Evolutionary conservation across 2,888 invertebrate species (phyloP).

Genomic region (Caenorhabditis sulstoni): DNA sequence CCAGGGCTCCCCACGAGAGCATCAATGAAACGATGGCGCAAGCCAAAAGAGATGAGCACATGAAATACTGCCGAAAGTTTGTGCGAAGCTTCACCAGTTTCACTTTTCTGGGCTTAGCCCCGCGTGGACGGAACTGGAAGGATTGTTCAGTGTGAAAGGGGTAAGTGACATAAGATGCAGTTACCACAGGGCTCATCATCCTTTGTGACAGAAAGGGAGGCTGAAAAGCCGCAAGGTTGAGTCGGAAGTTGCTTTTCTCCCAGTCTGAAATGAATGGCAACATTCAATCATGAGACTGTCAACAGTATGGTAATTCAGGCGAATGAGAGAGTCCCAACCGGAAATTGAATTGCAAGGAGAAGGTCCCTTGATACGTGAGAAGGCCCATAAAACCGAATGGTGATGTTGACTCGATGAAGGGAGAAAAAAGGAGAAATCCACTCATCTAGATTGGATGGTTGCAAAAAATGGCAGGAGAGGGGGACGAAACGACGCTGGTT

Average conservation of each 20-base stretch:
- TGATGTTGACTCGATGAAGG: background rate
- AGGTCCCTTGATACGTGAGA: too few relatives aligned
- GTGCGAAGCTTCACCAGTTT: conserved; percentile 1
- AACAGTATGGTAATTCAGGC: too few relatives aligned
- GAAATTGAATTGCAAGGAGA: too few relatives aligned
- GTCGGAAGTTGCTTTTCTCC: too few relatives aligned
- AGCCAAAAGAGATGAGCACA: background rate
- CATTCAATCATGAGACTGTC: too few relatives aligned
- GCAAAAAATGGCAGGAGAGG: conserved; percentile 24
- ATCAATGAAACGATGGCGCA: conserved; percentile 3
- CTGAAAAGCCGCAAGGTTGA: background rate
- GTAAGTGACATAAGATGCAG: background rate
- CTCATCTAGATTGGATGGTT: conserved; percentile 46
- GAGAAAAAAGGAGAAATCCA: conserved; percentile 3
- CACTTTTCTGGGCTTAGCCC: too few relatives aligned
- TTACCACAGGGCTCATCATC: background rate
- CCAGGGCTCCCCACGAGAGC: conserved; percentile 32
- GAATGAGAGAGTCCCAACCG: too few relatives aligned
- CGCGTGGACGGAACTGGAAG: background rate
- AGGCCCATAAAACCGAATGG: too few relatives aligned
- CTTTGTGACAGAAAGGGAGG: background rate
- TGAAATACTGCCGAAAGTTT: conserved; percentile 5
- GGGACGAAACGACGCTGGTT: conserved; percentile 1
- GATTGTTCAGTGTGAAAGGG: too few relatives aligned
- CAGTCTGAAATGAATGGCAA: too few relatives aligned